Evolutionary conservation across 2,797 vertebrate genomes (phyloP).

Genomic region (Phoeniculus purpureus): DNA sequence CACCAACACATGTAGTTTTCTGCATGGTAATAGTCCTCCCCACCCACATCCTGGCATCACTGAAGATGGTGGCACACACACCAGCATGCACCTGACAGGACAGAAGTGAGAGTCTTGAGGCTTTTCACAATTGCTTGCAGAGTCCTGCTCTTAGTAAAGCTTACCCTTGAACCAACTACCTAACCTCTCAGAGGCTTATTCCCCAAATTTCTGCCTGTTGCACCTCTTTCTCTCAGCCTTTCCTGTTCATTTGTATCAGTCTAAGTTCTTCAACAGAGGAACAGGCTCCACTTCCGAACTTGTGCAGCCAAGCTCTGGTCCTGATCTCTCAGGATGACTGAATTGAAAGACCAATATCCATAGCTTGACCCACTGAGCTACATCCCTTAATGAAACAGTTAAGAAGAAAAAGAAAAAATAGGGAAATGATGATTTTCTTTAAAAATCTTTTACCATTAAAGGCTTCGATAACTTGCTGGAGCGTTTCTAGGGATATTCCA

Average conservation of each 20-base stretch:
- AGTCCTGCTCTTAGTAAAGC: not conserved
- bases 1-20: not conserved
- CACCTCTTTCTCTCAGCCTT: not conserved
- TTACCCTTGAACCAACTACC: not conserved
- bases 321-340: not conserved
- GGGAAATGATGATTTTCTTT: not conserved
- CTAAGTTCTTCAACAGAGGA: not conserved
- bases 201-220: not conserved
- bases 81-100: not conserved
- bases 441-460: constrained; percentile 88
- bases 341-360: not conserved
- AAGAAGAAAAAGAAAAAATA: not conserved
- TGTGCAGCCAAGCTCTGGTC: not conserved
- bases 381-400: not conserved
- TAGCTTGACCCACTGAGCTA: not conserved
- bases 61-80: not conserved
- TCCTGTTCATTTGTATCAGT: not conserved
- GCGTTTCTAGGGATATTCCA: constrained; percentile 93
- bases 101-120: not conserved
- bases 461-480: constrained; percentile 88
- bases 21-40: not conserved
- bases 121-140: not conserved
- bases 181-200: not conserved
- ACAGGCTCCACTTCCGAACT: not conserved
- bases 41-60: not conserved